phyloP scores from a whole-genome alignment of 2,888 invertebrate genomes.

The Trilocha varians region DNA sequence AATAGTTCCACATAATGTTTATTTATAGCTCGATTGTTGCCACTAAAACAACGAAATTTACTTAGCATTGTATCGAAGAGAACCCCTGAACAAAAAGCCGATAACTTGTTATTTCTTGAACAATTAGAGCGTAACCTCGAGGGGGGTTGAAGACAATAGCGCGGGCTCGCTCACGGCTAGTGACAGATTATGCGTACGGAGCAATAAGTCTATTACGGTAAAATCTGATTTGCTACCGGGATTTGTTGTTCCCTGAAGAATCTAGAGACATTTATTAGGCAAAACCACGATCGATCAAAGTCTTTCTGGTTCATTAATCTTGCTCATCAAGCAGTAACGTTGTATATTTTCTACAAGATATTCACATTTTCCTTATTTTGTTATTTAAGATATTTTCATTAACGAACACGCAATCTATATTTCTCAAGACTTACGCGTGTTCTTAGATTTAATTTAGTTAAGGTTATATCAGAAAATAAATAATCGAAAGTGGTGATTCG shows the following conservation, averaged over 20 bases:
- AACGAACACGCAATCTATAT: constrained; percentile 6
- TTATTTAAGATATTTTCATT: constrained; percentile 26
- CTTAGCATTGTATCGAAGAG: background rate
- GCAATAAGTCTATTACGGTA: constrained; percentile 30
- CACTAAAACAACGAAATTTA: background rate
- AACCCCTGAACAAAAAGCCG: background rate
- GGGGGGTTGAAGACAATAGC: background rate
- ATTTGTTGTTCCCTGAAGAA: constrained; percentile 34
- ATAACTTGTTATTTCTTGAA: background rate
- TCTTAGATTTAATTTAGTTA: too few relatives aligned
- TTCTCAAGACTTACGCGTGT: too few relatives aligned
- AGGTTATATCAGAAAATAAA: too few relatives aligned
- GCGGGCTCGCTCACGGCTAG: background rate
- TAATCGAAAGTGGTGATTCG: too few relatives aligned
- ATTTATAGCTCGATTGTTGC: background rate
- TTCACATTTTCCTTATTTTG: constrained; percentile 47
- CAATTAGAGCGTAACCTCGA: background rate
- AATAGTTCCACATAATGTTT: background rate
- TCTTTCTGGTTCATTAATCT: constrained; percentile 67
- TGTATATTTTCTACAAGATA: constrained; percentile 49
- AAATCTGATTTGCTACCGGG: constrained; percentile 34
- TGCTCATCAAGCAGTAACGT: constrained; percentile 52
- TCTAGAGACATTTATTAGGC: constrained; percentile 56
- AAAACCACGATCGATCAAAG: constrained; percentile 67
- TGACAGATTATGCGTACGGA: constrained; percentile 3